phyloP scores from a whole-genome alignment of 2,113 vertebrate genomes.

The Pollachius pollachius region DNA sequence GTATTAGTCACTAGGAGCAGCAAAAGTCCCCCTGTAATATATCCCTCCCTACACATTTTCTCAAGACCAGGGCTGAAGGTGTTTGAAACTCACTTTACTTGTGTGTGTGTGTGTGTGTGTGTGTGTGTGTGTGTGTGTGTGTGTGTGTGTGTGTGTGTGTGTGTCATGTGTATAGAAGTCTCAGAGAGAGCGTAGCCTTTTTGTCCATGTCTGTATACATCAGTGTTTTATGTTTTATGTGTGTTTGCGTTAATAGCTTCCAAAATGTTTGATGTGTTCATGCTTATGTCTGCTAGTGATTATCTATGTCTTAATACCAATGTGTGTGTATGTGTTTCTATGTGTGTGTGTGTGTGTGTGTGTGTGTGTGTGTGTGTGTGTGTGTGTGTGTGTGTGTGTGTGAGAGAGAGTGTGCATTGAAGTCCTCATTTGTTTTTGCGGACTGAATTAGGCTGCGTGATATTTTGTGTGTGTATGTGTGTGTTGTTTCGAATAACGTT shows the following conservation, averaged over 20 bases:
- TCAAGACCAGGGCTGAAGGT: too few species aligned
- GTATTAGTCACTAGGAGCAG: not conserved
- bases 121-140: not conserved
- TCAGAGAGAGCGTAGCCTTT: too few species aligned
- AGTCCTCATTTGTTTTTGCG: not conserved
- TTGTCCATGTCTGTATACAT: too few species aligned
- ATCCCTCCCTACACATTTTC: too few species aligned
- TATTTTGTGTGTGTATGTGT: not conserved
- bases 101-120: not conserved
- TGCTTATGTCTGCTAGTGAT: slow-evolving; percentile 2
- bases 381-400: slow-evolving; percentile 3
- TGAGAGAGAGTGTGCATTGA: not conserved
- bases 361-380: slow-evolving; percentile 1
- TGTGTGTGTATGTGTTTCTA: not conserved
- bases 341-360: slow-evolving; percentile 7
- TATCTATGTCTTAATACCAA: not conserved
- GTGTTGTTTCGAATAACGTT: not conserved
- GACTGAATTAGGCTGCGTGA: not conserved
- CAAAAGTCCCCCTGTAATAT: too few species aligned
- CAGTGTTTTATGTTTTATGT: too few species aligned
- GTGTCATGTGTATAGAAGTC: too few species aligned
- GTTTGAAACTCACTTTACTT: not conserved
- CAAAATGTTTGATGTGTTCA: not conserved
- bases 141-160: not conserved
- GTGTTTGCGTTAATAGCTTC: too few species aligned